Conservation (phyloP, 2,888 invertebrate species). For the Caenorhabditis afra region DNA sequence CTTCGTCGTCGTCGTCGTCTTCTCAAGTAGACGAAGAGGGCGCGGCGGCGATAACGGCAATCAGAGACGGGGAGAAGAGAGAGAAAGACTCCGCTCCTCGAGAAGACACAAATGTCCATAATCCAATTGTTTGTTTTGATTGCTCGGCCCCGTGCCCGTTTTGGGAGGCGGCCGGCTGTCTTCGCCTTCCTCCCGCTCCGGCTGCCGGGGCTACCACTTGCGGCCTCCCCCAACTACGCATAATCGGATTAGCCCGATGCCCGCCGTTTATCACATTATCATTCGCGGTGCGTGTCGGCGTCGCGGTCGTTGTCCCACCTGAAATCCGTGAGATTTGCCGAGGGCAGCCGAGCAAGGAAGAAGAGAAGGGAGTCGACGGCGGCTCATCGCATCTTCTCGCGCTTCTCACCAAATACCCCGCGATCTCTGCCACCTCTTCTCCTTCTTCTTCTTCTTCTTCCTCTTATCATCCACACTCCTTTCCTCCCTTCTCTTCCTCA, state of each 20-base stretch:
- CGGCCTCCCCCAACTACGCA: slow-evolving; percentile 11
- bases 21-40: neutral
- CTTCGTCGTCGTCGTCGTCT: neutral
- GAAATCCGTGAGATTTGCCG: slow-evolving; percentile 14
- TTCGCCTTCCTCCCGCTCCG: slow-evolving; percentile 3
- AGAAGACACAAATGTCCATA: slow-evolving; percentile 2
- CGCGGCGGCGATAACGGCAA: slow-evolving; percentile 10
- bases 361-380: neutral
- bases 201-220: slow-evolving; percentile 20
- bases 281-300: slow-evolving; percentile 46
- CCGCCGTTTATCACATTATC: slow-evolving; percentile 51
- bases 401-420: slow-evolving; percentile 18
- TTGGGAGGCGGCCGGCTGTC: slow-evolving; percentile 6
- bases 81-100: neutral
- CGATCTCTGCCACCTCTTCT: slow-evolving; percentile 18
- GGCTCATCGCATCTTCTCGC: slow-evolving; percentile 7
- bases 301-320: slow-evolving; percentile 32
- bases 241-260: slow-evolving; percentile 33
- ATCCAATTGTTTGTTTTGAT: slow-evolving; percentile 44
- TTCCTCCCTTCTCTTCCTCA: slow-evolving; percentile 2
- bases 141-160: slow-evolving; percentile 13
- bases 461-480: slow-evolving; percentile 16
- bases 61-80: slow-evolving; percentile 7
- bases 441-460: slow-evolving; percentile 14
- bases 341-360: neutral